These are phyloP conservation scores for Sebastes itinus DNA, from an alignment of 2,797 vertebrate species.

Conservation along the genomic window DNA sequence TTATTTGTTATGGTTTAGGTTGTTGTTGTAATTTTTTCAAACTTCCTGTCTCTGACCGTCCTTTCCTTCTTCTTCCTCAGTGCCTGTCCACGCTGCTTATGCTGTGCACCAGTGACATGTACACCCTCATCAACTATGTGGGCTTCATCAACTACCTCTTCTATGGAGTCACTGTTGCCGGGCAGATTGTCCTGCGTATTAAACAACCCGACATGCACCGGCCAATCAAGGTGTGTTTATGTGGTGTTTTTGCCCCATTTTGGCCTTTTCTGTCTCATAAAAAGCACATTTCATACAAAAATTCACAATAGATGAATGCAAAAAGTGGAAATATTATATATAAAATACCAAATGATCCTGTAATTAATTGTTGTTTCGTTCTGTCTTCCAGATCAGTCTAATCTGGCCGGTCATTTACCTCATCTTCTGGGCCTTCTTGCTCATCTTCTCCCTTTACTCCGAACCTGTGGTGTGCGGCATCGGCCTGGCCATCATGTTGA, in stretches of 20 bases:
- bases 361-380: not conserved
- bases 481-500: slow-evolving; percentile 94
- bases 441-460: slow-evolving; percentile 93
- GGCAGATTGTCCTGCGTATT: slow-evolving; percentile 91
- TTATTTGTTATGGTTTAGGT: too few relatives aligned
- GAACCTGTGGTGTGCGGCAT: slow-evolving; percentile 93
- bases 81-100: slow-evolving; percentile 93
- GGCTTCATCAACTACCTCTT: slow-evolving; percentile 98
- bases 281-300: not conserved
- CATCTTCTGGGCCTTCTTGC: slow-evolving; percentile 94
- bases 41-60: not conserved
- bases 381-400: slow-evolving; percentile 84
- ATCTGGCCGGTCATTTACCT: slow-evolving; percentile 92
- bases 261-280: not conserved
- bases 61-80: slow-evolving; percentile 59
- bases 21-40: not conserved
- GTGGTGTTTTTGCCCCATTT: not conserved
- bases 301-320: not conserved
- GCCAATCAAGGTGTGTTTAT: slow-evolving; percentile 88
- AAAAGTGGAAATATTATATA: not conserved
- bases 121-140: slow-evolving; percentile 96
- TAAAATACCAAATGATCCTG: not conserved
- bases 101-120: slow-evolving; percentile 96
- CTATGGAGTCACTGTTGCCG: slow-evolving; percentile 93
- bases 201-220: slow-evolving; percentile 87